Evolutionary conservation across 2,888 invertebrate genomes (phyloP).

Genomic region (Chelonus formosanus): DNA sequence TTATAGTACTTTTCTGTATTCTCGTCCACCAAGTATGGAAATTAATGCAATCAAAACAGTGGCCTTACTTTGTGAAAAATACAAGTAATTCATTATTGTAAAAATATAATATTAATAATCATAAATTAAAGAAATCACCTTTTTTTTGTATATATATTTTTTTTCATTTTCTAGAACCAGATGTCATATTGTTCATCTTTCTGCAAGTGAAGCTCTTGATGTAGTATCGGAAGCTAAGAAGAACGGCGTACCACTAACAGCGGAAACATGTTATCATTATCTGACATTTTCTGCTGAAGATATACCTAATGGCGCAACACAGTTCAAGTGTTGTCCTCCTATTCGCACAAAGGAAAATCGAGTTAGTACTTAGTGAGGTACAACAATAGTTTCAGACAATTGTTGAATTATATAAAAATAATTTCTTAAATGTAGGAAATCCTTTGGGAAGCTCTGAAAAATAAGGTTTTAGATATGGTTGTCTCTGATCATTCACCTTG

Average conservation of each 20-base stretch:
- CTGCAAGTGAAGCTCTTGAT: slow-evolving; percentile 71
- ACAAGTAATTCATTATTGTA: slow-evolving; percentile 64
- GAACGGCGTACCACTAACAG: slow-evolving; percentile 71
- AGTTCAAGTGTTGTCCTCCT: slow-evolving; percentile 79
- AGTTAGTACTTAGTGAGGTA: slow-evolving; percentile 58
- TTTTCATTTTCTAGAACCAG: slow-evolving; percentile 66
- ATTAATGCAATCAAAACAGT: slow-evolving; percentile 72
- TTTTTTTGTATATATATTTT: slow-evolving; percentile 12
- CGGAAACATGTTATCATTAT: slow-evolving; percentile 81
- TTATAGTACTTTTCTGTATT: slow-evolving; percentile 72
- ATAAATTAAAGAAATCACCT: neutral
- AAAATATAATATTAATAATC: slow-evolving; percentile 4
- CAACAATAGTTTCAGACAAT: neutral
- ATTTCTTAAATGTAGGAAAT: slow-evolving; percentile 67
- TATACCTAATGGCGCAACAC: slow-evolving; percentile 72
- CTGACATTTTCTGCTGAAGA: slow-evolving; percentile 72
- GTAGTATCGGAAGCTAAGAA: slow-evolving; percentile 68
- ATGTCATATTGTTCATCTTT: slow-evolving; percentile 77
- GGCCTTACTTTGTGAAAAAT: slow-evolving; percentile 68
- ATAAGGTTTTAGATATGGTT: slow-evolving; percentile 69
- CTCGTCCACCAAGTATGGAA: slow-evolving; percentile 76
- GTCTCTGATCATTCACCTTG: slow-evolving; percentile 56
- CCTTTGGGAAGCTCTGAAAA: slow-evolving; percentile 72
- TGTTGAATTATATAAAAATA: neutral
- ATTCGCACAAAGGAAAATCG: slow-evolving; percentile 72